Conservation (phyloP, 2,797 vertebrate species). For the Microctenopoma stevenorrisi region DNA sequence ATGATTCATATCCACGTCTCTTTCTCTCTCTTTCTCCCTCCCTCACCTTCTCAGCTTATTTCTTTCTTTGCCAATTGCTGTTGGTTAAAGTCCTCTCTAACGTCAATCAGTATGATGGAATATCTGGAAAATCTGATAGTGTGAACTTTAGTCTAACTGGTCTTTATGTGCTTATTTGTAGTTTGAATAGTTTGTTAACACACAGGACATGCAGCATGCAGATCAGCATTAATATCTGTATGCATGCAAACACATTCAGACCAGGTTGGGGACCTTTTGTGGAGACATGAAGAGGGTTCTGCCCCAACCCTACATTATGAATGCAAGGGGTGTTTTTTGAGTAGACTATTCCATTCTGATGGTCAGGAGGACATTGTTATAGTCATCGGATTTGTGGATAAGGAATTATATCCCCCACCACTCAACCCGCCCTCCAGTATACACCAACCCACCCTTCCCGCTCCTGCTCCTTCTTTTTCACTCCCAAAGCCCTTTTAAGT, state of each 20-base stretch:
- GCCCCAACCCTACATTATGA: conserved; percentile 52
- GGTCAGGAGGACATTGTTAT: conserved; percentile 78
- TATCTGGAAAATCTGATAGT: background rate
- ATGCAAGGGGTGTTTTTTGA: conserved; percentile 63
- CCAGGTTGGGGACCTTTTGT: conserved; percentile 53
- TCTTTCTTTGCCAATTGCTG: conserved; percentile 30
- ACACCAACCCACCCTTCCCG: conserved; percentile 41
- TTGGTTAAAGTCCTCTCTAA: conserved; percentile 18
- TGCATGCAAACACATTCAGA: conserved; percentile 26
- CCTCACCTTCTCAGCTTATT: conserved; percentile 17
- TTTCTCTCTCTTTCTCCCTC: conserved; percentile 9
- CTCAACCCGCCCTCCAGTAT: conserved; percentile 35
- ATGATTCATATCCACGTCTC: conserved; percentile 74
- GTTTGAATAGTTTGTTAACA: background rate
- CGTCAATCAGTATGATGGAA: conserved; percentile 9
- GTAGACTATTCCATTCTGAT: conserved; percentile 70
- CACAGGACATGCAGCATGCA: background rate
- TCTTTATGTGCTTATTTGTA: background rate
- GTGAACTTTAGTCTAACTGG: conserved; percentile 1
- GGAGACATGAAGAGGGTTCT: conserved; percentile 44
- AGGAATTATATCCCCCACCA: conserved; percentile 78
- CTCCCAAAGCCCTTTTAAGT: conserved; percentile 79
- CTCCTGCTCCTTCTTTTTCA: conserved; percentile 64
- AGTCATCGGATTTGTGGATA: conserved; percentile 79
- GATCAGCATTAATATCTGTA: background rate